Evolutionary conservation across 2,888 invertebrate genomes (phyloP).

Genomic region (Nemotelus nigrinus): DNA sequence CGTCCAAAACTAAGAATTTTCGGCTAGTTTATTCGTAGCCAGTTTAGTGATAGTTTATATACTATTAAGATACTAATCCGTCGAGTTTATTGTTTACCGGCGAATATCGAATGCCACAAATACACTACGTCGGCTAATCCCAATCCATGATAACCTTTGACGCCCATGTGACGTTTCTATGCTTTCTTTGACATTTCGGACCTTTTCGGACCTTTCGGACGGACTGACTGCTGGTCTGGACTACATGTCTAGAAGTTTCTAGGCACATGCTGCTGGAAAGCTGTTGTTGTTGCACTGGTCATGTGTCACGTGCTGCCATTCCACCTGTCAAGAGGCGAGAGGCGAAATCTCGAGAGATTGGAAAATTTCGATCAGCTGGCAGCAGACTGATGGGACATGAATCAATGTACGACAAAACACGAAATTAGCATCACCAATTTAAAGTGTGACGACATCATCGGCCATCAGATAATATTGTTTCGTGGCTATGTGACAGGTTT

Average conservation of each 20-base stretch:
- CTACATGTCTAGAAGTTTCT: background rate
- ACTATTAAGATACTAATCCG: background rate
- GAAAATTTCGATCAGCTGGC: background rate
- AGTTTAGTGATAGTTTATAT: background rate
- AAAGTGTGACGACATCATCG: conserved; percentile 56
- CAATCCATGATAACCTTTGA: background rate
- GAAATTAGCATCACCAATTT: conserved; percentile 57
- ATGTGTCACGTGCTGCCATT: background rate
- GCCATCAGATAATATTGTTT: conserved; percentile 59
- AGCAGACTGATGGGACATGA: conserved; percentile 2
- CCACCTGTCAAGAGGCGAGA: too few species aligned
- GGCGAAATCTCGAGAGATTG: too few species aligned
- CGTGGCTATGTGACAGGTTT: conserved; percentile 58
- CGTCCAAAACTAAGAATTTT: too few species aligned
- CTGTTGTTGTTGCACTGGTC: background rate
- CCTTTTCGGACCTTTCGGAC: background rate
- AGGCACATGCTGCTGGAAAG: conserved; percentile 1
- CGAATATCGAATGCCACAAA: conserved; percentile 19
- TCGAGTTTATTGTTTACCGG: conserved; percentile 20
- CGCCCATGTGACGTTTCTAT: background rate
- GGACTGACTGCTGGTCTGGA: background rate
- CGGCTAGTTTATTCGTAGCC: background rate
- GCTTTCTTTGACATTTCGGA: too few species aligned
- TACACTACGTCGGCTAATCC: background rate
- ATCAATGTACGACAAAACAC: conserved; percentile 52